Base-by-base conservation (phyloP, 2,113 vertebrate species). In the Ameiurus melas region DNA sequence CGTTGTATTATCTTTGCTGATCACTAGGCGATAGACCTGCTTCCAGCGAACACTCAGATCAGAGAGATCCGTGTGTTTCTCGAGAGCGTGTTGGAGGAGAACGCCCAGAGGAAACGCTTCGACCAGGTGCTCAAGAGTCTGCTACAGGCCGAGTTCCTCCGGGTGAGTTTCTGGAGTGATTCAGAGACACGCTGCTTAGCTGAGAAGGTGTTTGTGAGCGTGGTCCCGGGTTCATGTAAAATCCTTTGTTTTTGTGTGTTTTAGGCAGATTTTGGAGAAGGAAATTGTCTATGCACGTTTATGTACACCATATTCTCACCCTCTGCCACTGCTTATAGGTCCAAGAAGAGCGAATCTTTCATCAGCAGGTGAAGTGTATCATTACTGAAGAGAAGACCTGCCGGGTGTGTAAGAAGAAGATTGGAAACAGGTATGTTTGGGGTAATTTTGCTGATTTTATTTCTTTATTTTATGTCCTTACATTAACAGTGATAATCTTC, bases 321-420 rank as follows among this genome's bases (percentile, higher is more conserved):
- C 25, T 51, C 2, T 55, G 12, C 7, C 13, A 27, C 19, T 86
- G 14, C 82, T 25, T 89, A 27, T 88, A 99, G 98, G 97, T 99
- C 55, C 98, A 99, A 90, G 98, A 99, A 92, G 98, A 99, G 89
- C 94, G 97, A 3, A 99, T 99, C 93, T 97, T 99, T 89, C 97
- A 99, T 93, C 98, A 99, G 93, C 98, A 99, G 94, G 97, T 99
- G 5, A 99, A 99, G 90, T 99, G 98, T n/a, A 96, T 99, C 92
- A 98, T 99, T 90, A 99, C 98, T 0, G 98, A 99, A 86, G 98
- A 99, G 91, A 99, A 99, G 90, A 97, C 97, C 92, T 99, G 98
- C 94, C 96, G 96, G 92, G 98, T 99, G 30, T 99, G 98, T 92
- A 99, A 97, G 94, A 99, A 99, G 95, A 99, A 99, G 92, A 99